Conservation (phyloP, 2,888 invertebrate genomes). For the Calliopum simillimum region DNA sequence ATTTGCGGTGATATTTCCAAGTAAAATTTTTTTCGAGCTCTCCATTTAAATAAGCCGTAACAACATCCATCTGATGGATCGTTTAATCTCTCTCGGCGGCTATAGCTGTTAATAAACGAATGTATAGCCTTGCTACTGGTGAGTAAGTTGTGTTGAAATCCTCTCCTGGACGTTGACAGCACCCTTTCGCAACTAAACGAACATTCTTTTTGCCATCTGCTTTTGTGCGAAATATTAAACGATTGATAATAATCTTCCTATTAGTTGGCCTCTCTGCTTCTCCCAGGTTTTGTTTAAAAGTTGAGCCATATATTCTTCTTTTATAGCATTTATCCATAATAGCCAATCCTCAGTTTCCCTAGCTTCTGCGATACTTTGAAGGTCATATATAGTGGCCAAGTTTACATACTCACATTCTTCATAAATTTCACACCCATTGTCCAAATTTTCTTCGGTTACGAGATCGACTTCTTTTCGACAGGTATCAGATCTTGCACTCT, state of each 20-base stretch:
- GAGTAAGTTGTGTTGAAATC: conserved; percentile 41
- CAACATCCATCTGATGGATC: too few relatives aligned
- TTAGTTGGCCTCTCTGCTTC: conserved; percentile 39
- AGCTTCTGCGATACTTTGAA: not conserved
- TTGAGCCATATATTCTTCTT: conserved; percentile 44
- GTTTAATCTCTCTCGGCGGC: conserved; percentile 34
- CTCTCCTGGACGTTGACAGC: conserved; percentile 40
- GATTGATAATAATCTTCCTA: conserved; percentile 38
- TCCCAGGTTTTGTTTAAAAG: conserved; percentile 43
- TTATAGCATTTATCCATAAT: conserved; percentile 40
- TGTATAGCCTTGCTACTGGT: conserved; percentile 36
- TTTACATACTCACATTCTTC: not conserved
- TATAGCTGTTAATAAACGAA: conserved; percentile 36
- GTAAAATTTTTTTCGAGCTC: conserved; percentile 14
- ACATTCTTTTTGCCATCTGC: conserved; percentile 38
- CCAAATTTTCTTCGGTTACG: not conserved
- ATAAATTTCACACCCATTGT: not conserved
- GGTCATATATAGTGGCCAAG: not conserved
- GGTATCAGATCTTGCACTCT: too few relatives aligned
- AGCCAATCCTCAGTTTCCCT: not conserved
- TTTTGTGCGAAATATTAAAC: too few relatives aligned
- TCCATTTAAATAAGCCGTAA: conserved; percentile 39
- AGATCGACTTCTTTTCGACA: too few relatives aligned
- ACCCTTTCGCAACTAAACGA: conserved; percentile 42
- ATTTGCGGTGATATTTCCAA: conserved; percentile 30